Conservation (phyloP, 2,888 invertebrate genomes). For the Cacoxenus indagator region DNA sequence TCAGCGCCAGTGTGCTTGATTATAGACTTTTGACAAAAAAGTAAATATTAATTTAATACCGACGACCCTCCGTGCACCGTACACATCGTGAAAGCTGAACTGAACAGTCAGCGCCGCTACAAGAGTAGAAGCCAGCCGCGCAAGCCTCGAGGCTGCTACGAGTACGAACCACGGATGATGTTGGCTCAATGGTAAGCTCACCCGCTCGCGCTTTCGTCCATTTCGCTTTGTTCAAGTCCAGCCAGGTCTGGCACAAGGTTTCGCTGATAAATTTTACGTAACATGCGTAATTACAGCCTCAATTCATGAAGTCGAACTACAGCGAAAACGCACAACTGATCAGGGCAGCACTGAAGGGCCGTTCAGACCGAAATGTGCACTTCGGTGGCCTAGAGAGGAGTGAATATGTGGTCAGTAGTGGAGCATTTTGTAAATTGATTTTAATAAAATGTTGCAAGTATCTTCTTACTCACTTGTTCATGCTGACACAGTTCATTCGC, state of each 20-base stretch:
- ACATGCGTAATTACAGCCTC: constrained; percentile 32
- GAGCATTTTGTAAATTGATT: constrained; percentile 13
- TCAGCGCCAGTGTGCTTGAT: constrained; percentile 70
- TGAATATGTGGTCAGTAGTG: not conserved
- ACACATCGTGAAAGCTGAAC: not conserved
- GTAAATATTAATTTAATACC: constrained; percentile 71
- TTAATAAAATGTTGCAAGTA: constrained; percentile 15
- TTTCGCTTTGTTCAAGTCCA: not conserved
- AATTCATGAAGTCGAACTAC: constrained; percentile 5
- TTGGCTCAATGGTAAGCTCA: not conserved
- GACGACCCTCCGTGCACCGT: constrained; percentile 23
- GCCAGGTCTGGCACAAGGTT: constrained; percentile 5
- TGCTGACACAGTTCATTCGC: not conserved
- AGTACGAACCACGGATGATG: constrained; percentile 25
- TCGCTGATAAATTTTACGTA: constrained; percentile 31
- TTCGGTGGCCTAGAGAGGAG: not conserved
- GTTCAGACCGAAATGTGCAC: too few relatives aligned
- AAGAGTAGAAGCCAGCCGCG: constrained; percentile 45
- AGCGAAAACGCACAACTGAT: too few relatives aligned
- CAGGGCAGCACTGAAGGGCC: too few relatives aligned
- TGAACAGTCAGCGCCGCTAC: constrained; percentile 2
- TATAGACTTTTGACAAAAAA: constrained; percentile 69
- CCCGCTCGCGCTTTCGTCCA: too few relatives aligned
- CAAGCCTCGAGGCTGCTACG: constrained; percentile 45
- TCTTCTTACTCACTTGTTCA: not conserved